Conservation (phyloP, 1,140 invertebrate species). For the Danaus melanippus region DNA sequence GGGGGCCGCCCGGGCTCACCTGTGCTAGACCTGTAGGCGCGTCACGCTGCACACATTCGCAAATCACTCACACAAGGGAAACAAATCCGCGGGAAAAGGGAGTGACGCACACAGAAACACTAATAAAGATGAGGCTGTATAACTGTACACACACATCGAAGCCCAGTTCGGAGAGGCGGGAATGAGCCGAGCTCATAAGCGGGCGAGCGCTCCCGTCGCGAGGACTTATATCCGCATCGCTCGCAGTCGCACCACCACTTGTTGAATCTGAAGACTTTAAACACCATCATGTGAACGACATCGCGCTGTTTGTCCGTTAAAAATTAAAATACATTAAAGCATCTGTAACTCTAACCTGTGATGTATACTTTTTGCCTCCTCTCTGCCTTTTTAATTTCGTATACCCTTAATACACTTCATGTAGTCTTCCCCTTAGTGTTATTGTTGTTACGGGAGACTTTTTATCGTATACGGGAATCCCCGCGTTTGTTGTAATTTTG, state of each 20-base stretch:
- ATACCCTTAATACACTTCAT: slow-evolving; percentile 41
- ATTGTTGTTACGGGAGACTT: slow-evolving; percentile 54
- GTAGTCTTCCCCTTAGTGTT: slow-evolving; percentile 55
- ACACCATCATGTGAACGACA: slow-evolving; percentile 37
- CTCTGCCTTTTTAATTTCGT: slow-evolving; percentile 36
- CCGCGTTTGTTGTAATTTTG: slow-evolving; percentile 60
- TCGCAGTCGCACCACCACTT: slow-evolving; percentile 55
- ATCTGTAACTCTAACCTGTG: slow-evolving; percentile 33
- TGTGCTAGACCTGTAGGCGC: slow-evolving; percentile 53
- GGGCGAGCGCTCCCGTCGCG: slow-evolving; percentile 59
- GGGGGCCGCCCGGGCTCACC: slow-evolving; percentile 61
- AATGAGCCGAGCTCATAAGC: slow-evolving; percentile 45
- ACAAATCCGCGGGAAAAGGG: slow-evolving; percentile 18
- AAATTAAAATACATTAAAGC: slow-evolving; percentile 2
- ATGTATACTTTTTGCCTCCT: slow-evolving; percentile 54
- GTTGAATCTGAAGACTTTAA: slow-evolving; percentile 60
- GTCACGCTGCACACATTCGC: slow-evolving; percentile 23
- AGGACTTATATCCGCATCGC: slow-evolving; percentile 46
- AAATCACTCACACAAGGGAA: slow-evolving; percentile 23
- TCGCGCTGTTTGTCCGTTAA: slow-evolving; percentile 33
- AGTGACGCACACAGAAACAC: slow-evolving; percentile 25
- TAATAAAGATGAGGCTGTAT: slow-evolving; percentile 36
- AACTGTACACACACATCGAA: slow-evolving; percentile 33
- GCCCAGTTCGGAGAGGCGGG: slow-evolving; percentile 27
- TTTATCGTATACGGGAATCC: slow-evolving; percentile 34